phyloP scores from a whole-genome alignment of 1,140 invertebrate species.

The Sitophilus oryzae region DNA sequence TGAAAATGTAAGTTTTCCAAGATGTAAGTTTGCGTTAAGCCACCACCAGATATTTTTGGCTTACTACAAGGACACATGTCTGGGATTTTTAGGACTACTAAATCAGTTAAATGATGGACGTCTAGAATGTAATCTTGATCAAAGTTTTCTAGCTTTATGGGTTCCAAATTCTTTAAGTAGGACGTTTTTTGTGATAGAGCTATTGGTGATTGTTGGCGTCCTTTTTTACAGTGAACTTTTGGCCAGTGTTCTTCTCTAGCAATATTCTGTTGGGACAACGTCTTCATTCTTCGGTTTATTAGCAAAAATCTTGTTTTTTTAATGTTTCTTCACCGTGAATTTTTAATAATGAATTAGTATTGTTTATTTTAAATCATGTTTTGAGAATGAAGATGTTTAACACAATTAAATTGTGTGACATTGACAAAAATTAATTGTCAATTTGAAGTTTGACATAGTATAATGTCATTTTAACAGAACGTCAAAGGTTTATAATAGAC shows the following conservation, averaged over 20 bases:
- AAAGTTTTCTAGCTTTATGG: background rate
- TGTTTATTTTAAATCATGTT: too few species aligned
- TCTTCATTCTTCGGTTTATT: too few species aligned
- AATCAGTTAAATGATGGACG: background rate
- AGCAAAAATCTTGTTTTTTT: too few species aligned
- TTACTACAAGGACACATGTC: background rate
- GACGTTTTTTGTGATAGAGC: background rate
- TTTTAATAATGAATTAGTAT: too few species aligned
- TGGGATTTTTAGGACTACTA: background rate
- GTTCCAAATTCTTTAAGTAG: background rate
- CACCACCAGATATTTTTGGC: constrained; percentile 36
- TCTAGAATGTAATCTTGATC: background rate
- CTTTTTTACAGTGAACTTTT: background rate
- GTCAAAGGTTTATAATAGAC: too few species aligned
- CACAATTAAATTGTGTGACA: too few species aligned
- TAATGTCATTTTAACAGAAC: too few species aligned
- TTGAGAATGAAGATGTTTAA: too few species aligned
- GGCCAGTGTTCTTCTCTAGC: background rate
- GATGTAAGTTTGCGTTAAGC: constrained; percentile 48
- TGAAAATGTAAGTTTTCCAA: constrained; percentile 71
- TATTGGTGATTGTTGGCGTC: background rate
- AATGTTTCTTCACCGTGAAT: too few species aligned
- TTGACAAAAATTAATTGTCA: too few species aligned
- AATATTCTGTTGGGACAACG: too few species aligned
- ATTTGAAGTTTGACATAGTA: too few species aligned